These are phyloP conservation scores for Notarius quadriscutis DNA, from an alignment of 2,113 vertebrate species.

Conservation along the genomic window DNA sequence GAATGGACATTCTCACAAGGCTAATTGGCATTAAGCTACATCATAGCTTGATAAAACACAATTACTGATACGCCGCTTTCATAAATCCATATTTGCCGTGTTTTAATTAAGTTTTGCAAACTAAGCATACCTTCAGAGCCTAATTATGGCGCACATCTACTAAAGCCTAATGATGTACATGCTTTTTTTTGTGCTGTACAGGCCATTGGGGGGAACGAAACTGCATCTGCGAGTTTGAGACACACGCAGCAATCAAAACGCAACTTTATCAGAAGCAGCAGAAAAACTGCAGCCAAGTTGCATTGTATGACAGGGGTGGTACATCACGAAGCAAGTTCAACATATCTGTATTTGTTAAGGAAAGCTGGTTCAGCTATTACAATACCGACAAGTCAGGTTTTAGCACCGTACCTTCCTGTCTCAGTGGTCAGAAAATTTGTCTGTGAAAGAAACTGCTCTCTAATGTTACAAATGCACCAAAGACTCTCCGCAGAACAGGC, in stretches of 20 bases:
- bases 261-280: constrained; percentile 32
- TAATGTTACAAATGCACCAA: constrained; percentile 22
- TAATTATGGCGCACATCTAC: constrained; percentile 10
- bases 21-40: constrained; percentile 38
- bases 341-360: constrained; percentile 39
- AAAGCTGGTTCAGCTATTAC: constrained; percentile 34
- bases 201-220: constrained; percentile 10
- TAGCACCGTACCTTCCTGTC: background rate
- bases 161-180: constrained; percentile 26
- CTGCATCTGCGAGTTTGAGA: constrained; percentile 34
- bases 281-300: constrained; percentile 34
- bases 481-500: constrained; percentile 1
- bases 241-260: constrained; percentile 21
- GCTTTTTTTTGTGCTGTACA: background rate
- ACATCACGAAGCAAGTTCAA: constrained; percentile 20
- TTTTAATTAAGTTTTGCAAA: constrained; percentile 39
- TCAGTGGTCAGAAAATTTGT: constrained; percentile 11
- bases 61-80: constrained; percentile 25
- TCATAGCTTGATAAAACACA: constrained; percentile 38
- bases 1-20: constrained; percentile 35
- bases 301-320: constrained; percentile 25
- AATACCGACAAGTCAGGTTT: constrained; percentile 25
- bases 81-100: constrained; percentile 30
- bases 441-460: background rate
- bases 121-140: constrained; percentile 39